Base-by-base conservation (phyloP, 2,888 invertebrate genomes). In the Epiblema foenella region DNA sequence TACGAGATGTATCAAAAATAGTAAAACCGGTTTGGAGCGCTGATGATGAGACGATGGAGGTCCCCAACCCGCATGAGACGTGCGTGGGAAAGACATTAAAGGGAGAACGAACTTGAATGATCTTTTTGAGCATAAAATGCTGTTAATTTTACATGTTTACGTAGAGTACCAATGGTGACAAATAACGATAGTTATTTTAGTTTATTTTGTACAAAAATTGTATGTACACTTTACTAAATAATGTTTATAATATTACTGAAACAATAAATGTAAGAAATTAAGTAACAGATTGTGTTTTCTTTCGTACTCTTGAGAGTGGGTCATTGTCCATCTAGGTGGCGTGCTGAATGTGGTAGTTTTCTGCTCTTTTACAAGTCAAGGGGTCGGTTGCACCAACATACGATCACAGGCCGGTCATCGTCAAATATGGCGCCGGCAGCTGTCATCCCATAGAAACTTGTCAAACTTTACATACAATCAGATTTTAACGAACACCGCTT, bases 231-330 rank as follows among this genome's bases (percentile, higher is more conserved):
- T 77, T 79, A 78, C 81, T 82, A 79, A 84, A 83, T 85, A 82
- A 84, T 86, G 86, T 85, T 87, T 87, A 87, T 89, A 89, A 91
- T 91, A 91, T 91, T 83, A 84, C 91, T 89, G 86, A 89, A 85
- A 77, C 92, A 91, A 92, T 89, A 92, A 91, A 91, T 89, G 86
- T 91, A 89, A 89, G 90, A 86, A 80, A 85, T 85, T 89, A 89
- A 87, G 85, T 85, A 76, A 74, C 52, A 49, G 33, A 51, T 59
- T 59, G 60, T 68, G 51, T 69, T 69, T 73, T 62, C 62, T 58
- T 71, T n/a, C n/a, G n/a, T n/a, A n/a, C n/a, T n/a, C n/a, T n/a
- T n/a, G n/a, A n/a, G n/a, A n/a, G n/a, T n/a, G n/a, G n/a, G n/a
- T n/a, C n/a, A n/a, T n/a, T n/a, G n/a, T n/a, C n/a, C n/a, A n/a